Evolutionary conservation across 2,888 invertebrate genomes (phyloP).

Genomic region (Imbricaverruca yamaguchii): DNA sequence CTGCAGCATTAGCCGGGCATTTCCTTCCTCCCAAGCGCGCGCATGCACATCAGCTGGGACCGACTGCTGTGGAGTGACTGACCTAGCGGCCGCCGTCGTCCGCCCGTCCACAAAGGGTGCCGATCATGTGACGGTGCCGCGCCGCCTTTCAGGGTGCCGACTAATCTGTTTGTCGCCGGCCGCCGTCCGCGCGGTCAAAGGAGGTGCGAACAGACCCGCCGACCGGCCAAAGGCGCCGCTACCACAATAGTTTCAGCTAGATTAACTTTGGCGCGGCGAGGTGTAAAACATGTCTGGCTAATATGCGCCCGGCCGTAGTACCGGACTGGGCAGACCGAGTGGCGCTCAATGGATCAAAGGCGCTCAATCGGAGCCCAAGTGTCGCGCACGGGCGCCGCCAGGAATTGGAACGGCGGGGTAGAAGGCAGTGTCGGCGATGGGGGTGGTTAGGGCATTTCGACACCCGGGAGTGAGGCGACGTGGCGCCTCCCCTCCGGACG

Average conservation of each 20-base stretch:
- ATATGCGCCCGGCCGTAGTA: background rate
- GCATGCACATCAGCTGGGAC: too few relatives aligned
- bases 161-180: constrained; percentile 19
- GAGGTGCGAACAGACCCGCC: constrained; percentile 3
- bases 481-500: too few relatives aligned
- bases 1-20: too few relatives aligned
- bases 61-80: background rate
- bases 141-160: background rate
- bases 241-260: constrained; percentile 19
- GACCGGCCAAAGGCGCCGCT: background rate
- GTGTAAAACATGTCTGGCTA: constrained; percentile 17
- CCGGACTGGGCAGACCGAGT: background rate
- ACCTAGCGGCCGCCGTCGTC: background rate
- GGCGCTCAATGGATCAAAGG: constrained; percentile 18
- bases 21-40: too few relatives aligned
- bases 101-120: background rate
- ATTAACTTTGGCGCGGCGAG: constrained; percentile 16
- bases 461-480: too few relatives aligned
- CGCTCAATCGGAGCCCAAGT: background rate
- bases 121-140: background rate
- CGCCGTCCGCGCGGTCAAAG: background rate
- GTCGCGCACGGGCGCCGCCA: background rate
- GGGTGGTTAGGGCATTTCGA: too few relatives aligned
- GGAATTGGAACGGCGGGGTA: background rate
- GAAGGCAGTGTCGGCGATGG: too few relatives aligned